Conservation (phyloP, 1,140 invertebrate species). For the Eulimnadia texana region DNA sequence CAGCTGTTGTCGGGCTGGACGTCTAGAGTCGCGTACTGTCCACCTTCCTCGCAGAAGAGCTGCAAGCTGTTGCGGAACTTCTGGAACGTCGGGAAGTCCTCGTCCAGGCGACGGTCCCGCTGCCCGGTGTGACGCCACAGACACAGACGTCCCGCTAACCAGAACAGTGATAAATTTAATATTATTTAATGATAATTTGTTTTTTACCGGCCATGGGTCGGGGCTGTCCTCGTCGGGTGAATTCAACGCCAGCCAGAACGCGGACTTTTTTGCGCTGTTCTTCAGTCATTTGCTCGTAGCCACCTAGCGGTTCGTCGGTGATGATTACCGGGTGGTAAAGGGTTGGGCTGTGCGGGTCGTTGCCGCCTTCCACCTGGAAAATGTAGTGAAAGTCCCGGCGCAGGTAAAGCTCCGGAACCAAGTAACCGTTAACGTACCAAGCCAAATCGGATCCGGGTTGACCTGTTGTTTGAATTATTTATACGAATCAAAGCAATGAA, state of each 20-base stretch:
- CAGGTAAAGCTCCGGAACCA: constrained; percentile 74
- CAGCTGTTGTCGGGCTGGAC: constrained; percentile 77
- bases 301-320: constrained; percentile 68
- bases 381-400: constrained; percentile 69
- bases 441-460: constrained; percentile 28
- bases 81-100: constrained; percentile 59
- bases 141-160: constrained; percentile 57
- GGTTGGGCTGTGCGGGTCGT: constrained; percentile 72
- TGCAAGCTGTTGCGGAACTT: constrained; percentile 63
- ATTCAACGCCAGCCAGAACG: constrained; percentile 73
- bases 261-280: constrained; percentile 51
- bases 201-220: constrained; percentile 50
- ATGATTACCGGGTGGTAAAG: constrained; percentile 87
- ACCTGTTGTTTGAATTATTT: constrained; percentile 16
- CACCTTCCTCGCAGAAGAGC: constrained; percentile 45
- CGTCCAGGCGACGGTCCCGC: constrained; percentile 59
- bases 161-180: background rate
- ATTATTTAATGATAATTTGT: background rate
- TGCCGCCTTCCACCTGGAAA: constrained; percentile 67
- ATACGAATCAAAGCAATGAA: too few species aligned
- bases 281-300: constrained; percentile 56
- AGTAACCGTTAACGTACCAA: constrained; percentile 72
- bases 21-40: constrained; percentile 52
- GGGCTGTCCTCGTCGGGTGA: constrained; percentile 58
- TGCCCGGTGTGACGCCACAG: constrained; percentile 43